Base-by-base conservation (phyloP, 2,888 invertebrate genomes). In the Agrilus cyanescens region DNA sequence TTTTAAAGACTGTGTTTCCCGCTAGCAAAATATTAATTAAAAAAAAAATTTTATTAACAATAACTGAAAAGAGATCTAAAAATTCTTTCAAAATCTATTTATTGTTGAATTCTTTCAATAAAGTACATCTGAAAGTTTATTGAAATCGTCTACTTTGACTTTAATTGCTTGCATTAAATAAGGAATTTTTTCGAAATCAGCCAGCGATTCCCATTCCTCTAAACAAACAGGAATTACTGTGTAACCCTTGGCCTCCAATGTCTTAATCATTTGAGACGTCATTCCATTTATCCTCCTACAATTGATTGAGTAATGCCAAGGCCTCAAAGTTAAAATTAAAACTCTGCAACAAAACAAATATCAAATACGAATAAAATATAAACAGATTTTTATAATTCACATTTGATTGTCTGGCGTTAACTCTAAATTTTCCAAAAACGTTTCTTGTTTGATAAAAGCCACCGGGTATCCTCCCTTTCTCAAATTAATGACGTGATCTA, bases 151-250 rank as follows among this genome's bases (percentile, higher is more conserved):
- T 25, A 25, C 25, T 68, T 69, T 65, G 62, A 70, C 40, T 65
- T 71, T 60, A 62, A 81, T 66, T 59, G 73, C 71, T 33, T 76
- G 68, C 70, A 80, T 73, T 30, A 84, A 60, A 56, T 75, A 81
- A 0, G 78, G 76, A 46, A 77, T 73, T 52, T 73, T 74, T 60
- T 82, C 80, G 52, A 72, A 68, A 33, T 71, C 66, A 0, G 72
- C 67, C 5, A 80, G 60, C 3, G 57, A 56, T 5, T 64, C 53
- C 80, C 80, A 83, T 43, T 67, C 64, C 32, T 55, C 58, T 12
- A 67, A 51, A 54, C 74, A 72, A 37, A 84, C 58, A 1, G 74
- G 66, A 2, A 82, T 69, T 0, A 76, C 68, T 0, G 66, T 67
- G 53, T 70, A 69, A n/a, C 76, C 76, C 44, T 69, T 65, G 20